Conservation (phyloP, 2,888 invertebrate species). For the Fissipunctia ypsillon region DNA sequence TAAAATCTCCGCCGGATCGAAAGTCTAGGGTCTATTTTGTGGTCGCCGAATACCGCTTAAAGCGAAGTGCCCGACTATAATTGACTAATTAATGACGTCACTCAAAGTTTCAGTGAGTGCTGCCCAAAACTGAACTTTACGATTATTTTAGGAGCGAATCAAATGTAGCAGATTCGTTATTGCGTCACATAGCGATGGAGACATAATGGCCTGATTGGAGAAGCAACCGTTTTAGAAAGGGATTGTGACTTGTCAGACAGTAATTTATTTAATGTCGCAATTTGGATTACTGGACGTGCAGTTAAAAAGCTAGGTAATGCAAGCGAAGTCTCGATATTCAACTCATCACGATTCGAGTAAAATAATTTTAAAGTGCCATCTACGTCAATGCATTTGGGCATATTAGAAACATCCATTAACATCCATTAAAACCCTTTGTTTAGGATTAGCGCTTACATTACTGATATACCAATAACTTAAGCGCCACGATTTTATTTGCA, state of each 20-base stretch:
- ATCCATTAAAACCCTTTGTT: conserved; percentile 13
- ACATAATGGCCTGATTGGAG: conserved; percentile 15
- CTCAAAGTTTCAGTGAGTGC: conserved; percentile 50
- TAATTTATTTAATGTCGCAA: conserved; percentile 33
- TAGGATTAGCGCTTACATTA: conserved; percentile 16
- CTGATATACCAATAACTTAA: too few species aligned
- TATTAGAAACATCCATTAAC: background rate
- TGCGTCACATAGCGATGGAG: conserved; percentile 19
- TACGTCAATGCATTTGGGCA: conserved; percentile 1
- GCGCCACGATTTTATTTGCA: conserved; percentile 26
- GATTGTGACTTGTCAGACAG: conserved; percentile 15
- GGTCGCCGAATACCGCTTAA: conserved; percentile 37
- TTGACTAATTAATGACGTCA: conserved; percentile 59
- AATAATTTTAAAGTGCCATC: background rate
- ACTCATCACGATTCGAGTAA: background rate
- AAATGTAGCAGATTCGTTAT: conserved; percentile 29
- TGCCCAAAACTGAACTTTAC: conserved; percentile 35
- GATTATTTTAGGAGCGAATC: conserved; percentile 33
- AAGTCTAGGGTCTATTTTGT: conserved; percentile 58
- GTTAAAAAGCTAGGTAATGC: conserved; percentile 7
- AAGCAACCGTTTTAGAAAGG: conserved; percentile 36
- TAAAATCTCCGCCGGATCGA: conserved; percentile 59
- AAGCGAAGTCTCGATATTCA: background rate
- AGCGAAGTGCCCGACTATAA: conserved; percentile 45
- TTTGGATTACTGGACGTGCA: conserved; percentile 1